Base-by-base conservation (phyloP, 2,888 invertebrate genomes). In the Apoda limacodes region DNA sequence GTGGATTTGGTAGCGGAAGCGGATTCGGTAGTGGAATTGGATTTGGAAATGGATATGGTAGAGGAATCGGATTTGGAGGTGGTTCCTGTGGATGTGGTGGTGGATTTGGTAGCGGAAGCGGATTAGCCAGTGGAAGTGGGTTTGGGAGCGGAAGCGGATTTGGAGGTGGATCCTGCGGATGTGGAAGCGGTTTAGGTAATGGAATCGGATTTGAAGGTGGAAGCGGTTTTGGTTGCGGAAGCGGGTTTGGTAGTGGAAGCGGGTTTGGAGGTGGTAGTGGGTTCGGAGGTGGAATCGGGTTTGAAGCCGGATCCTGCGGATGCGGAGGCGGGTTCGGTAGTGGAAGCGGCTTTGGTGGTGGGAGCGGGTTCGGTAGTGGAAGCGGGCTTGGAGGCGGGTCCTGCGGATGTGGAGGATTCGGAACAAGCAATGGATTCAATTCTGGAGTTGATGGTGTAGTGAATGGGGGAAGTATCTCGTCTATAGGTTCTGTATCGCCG, bases 101-200 rank as follows among this genome's bases (percentile, higher is more conserved):
- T 13, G 9, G 13, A 12, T 13, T 2, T 5, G 12, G 13, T 10
- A 2, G 17, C 17, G 17, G 17, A 17, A 7, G 17, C 7, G 7
- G n/a, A n/a, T n/a, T n/a, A n/a, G n/a, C 5, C 7, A 9, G 24
- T 12, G 9, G 19, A n/a, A 9, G 31, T 7, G 36, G 35, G 2
- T 39, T 32, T 25, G 22, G 42, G 22, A 34, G 40, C 22, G 28
- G 39, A 15, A 30, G 36, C 30, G 37, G 43, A 27, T 35, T 32
- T 27, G 19, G 19, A 5, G 34, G 42, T 15, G 19, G 28, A 11
- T 33, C 31, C 6, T 21, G 39, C 26, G 30, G 20, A 12, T 21
- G 33, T 13, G 22, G 32, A 2, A 31, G 22, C 10, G 22, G 32
- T n/a, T 23, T n/a, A n/a, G n/a, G n/a, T n/a, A n/a, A n/a, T n/a